Evolutionary conservation across 1,140 invertebrate genomes (phyloP), one percentile per base, ranked within the genome.

Genomic region (Aphaenogaster ashmeadi): DNA sequence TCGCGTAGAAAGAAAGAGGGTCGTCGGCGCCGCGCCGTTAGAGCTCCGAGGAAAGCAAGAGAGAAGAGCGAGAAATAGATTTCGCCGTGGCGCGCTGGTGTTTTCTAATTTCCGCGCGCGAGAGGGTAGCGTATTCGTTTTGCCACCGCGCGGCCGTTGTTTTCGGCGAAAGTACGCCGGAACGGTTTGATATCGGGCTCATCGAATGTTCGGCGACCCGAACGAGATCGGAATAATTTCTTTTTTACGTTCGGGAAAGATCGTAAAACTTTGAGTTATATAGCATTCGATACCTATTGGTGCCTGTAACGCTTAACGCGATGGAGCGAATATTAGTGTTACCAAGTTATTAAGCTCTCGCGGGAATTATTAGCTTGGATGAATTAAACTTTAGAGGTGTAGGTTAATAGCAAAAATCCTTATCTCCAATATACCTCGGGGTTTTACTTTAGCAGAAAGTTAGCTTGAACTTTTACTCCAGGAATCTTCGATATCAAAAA

Each of bases 21-120:
- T 71, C 33, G 69, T 44, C 50, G 78, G 44, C 33, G 21, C 11
- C 8, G 44, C 33, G 21, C 11, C 8, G 27, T 11, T 21, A 54
- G 36, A 36, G 60, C 1, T 41, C 11, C 18, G 74, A 74, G 44
- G n/a, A 72, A 81, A 52, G 15, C 27, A 21, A 47, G 38, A 50
- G 81, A 36, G 80, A 74, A 78, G 50, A 58, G 44, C 52, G 74
- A 66, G 77, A 83, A 83, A 89, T 87, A 72, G 72, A 89, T 89
- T 87, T 84, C 52, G 41, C 33, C 38, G 38, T 27, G 54, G 80
- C 67, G 54, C 36, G 21, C 8, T n/a, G 80, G 6, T 84, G 80
- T 84, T 84, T 84, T 84, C 80, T 84, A 84, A 84, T 84, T 84
- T 84, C 80, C 80, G 80, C 13, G 41, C 80, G 69, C 69, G 80